Conservation (phyloP, 2,797 vertebrate species). For the Hozukius guyotensis region DNA sequence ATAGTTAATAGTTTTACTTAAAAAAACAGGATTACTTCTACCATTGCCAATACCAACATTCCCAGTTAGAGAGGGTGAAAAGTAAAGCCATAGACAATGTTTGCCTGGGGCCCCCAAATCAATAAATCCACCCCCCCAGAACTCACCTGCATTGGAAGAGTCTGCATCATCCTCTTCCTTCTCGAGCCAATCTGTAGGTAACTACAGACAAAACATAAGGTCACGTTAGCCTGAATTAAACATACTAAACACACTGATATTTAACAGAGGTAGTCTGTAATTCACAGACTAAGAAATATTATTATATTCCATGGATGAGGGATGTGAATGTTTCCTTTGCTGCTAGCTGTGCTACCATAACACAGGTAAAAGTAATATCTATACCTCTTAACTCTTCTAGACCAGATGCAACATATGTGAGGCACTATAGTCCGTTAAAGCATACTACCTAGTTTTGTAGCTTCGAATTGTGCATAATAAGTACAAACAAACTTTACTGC, state of each 20-base stretch:
- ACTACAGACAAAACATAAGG: conserved; percentile 71
- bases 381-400: no score
- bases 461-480: not conserved
- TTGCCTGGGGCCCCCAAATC: no score
- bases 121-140: not conserved
- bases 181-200: conserved; percentile 92
- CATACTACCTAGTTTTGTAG: no score
- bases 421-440: no score
- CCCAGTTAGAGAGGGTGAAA: no score
- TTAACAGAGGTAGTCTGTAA: not conserved
- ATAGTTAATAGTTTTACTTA: no score
- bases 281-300: not conserved
- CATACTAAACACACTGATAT: not conserved
- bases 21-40: no score
- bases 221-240: not conserved
- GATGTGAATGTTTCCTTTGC: not conserved
- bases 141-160: conserved; percentile 85
- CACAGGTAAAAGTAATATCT: not conserved
- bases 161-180: conserved; percentile 87
- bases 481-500: not conserved
- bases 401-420: no score
- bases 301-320: not conserved
- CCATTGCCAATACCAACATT: no score
- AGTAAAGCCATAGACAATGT: no score
- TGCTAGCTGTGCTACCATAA: not conserved